Conservation (phyloP, 2,888 invertebrate genomes). For the Andrena hattorfiana region DNA sequence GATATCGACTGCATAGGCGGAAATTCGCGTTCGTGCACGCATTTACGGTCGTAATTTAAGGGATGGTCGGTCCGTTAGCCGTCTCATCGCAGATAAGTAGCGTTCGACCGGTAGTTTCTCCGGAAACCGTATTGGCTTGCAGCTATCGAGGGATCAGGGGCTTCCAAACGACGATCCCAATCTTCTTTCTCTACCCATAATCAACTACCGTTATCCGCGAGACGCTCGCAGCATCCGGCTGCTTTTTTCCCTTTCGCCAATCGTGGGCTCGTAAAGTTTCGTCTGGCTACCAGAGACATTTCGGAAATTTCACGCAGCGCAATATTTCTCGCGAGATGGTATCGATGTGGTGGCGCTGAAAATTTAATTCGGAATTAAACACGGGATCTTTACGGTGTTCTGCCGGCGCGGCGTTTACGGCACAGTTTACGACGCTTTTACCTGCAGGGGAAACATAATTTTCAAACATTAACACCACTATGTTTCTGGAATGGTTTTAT, state of each 20-base stretch:
- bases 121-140: slow-evolving; percentile 5
- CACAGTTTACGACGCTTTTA: not conserved
- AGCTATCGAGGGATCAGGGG: not conserved
- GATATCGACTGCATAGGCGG: slow-evolving; percentile 15
- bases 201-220: too few species aligned
- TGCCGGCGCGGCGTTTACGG: not conserved
- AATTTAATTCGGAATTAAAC: slow-evolving; percentile 25
- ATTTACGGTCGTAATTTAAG: slow-evolving; percentile 27
- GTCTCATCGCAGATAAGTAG: slow-evolving; percentile 20
- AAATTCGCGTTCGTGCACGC: slow-evolving; percentile 10
- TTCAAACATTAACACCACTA: slow-evolving; percentile 13
- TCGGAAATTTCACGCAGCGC: too few species aligned
- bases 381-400: slow-evolving; percentile 3
- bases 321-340: not conserved
- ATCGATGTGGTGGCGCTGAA: slow-evolving; percentile 4
- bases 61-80: not conserved
- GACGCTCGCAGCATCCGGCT: too few species aligned
- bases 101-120: slow-evolving; percentile 21
- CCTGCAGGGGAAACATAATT: not conserved
- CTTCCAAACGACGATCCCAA: not conserved
- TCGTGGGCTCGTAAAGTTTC: too few species aligned
- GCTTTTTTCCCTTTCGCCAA: too few species aligned
- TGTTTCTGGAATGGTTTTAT: not conserved
- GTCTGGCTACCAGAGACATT: too few species aligned
- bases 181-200: too few species aligned